These are phyloP conservation scores for Desmodus rotundus DNA, from an alignment of 2,113 vertebrate genomes.

Conservation along the genomic window DNA sequence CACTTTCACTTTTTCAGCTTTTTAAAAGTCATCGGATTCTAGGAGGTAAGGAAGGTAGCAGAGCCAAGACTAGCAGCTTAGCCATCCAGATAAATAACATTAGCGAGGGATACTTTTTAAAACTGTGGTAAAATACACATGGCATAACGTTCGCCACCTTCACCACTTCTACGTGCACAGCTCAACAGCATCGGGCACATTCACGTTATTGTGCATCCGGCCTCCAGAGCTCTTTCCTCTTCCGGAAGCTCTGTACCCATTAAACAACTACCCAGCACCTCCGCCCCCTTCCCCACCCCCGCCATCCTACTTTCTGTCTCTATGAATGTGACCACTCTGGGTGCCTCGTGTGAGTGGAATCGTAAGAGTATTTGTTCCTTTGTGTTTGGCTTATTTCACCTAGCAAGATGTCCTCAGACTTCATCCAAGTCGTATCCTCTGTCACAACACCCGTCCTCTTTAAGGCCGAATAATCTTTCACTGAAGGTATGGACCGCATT, in stretches of 20 bases:
- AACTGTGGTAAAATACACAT: not conserved
- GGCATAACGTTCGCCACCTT: not conserved
- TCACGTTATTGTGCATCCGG: rapidly evolving
- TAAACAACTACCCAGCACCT: too few species aligned
- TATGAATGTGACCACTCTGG: too few species aligned
- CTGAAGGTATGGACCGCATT: rapidly evolving
- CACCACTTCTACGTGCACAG: not conserved
- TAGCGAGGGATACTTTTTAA: rapidly evolving
- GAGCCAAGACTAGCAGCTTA: not conserved
- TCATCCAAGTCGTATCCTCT: rapidly evolving
- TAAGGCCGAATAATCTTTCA: not conserved
- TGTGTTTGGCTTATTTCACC: not conserved
- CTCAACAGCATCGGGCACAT: rapidly evolving
- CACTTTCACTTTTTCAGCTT: not conserved
- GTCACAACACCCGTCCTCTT: not conserved
- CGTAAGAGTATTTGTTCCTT: too few species aligned
- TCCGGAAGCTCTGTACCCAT: not conserved
- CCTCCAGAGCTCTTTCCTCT: not conserved
- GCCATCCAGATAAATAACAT: not conserved
- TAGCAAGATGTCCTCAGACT: not conserved
- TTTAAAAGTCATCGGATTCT: not conserved
- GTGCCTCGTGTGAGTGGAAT: too few species aligned
- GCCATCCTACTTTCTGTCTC: too few species aligned
- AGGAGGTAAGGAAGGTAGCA: not conserved
- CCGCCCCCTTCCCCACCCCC: too few species aligned